Conservation (phyloP, 1,140 invertebrate genomes). For the Formica exsecta region DNA sequence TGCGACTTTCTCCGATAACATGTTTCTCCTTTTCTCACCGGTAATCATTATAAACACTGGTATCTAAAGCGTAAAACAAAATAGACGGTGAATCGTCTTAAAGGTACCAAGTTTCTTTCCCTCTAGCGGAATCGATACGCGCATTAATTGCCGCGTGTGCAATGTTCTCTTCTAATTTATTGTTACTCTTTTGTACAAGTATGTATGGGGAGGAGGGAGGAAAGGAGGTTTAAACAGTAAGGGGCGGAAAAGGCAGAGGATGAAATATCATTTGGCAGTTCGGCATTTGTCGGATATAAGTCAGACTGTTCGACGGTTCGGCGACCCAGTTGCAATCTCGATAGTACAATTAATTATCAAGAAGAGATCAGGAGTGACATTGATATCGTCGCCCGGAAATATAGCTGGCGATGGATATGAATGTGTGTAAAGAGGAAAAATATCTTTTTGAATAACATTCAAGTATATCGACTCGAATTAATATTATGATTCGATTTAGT, state of each 20-base stretch:
- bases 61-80: slow-evolving; percentile 50
- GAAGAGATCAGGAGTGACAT: slow-evolving; percentile 34
- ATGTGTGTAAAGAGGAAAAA: slow-evolving; percentile 66
- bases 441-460: slow-evolving; percentile 43
- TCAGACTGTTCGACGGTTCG: slow-evolving; percentile 70
- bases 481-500: not conserved
- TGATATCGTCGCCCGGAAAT: slow-evolving; percentile 49
- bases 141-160: slow-evolving; percentile 45
- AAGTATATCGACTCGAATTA: not conserved
- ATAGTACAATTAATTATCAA: slow-evolving; percentile 31
- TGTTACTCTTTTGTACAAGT: slow-evolving; percentile 74
- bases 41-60: slow-evolving; percentile 58
- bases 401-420: slow-evolving; percentile 54
- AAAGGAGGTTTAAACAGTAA: slow-evolving; percentile 65
- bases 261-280: slow-evolving; percentile 76
- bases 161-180: slow-evolving; percentile 60
- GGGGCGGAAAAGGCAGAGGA: slow-evolving; percentile 59
- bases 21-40: slow-evolving; percentile 24
- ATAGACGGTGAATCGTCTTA: slow-evolving; percentile 64
- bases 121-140: slow-evolving; percentile 63
- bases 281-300: slow-evolving; percentile 66
- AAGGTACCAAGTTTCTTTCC: slow-evolving; percentile 73
- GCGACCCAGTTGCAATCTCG: slow-evolving; percentile 57
- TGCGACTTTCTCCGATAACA: slow-evolving; percentile 45
- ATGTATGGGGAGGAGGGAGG: not conserved